Evolutionary conservation across 2,113 vertebrate species (phyloP).

Genomic region (Cynopterus brachyotis): DNA sequence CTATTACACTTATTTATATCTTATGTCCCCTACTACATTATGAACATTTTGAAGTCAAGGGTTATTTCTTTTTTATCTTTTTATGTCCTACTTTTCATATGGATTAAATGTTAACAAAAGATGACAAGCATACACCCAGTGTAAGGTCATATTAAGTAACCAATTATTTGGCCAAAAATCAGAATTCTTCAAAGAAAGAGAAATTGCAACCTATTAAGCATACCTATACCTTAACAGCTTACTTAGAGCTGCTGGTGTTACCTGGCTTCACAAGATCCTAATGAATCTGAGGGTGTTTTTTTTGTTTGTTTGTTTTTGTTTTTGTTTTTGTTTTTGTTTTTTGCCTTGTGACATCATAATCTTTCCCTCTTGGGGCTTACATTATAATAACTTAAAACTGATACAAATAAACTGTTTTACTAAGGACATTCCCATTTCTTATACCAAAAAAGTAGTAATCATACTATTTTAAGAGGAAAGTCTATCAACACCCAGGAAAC

Average conservation of each 20-base stretch:
- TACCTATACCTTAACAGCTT: background rate
- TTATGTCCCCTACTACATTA: background rate
- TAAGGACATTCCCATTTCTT: background rate
- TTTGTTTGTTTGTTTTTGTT: no score
- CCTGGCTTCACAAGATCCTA: background rate
- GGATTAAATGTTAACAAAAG: background rate
- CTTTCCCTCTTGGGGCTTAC: background rate
- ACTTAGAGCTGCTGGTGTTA: background rate
- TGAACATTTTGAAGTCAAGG: background rate
- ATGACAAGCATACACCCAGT: background rate
- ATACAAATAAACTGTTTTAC: background rate
- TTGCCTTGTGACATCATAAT: background rate
- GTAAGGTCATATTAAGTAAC: background rate
- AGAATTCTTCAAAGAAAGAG: background rate
- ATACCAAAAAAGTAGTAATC: background rate
- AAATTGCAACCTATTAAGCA: background rate
- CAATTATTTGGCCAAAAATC: background rate
- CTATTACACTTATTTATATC: background rate
- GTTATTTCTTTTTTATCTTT: background rate
- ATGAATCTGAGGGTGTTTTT: no score
- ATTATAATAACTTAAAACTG: background rate
- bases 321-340: no score
- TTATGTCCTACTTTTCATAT: background rate
- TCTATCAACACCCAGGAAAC: background rate
- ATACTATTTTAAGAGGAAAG: background rate